Base-by-base conservation (phyloP, 2,888 invertebrate species). In the Chorisops tibialis region DNA sequence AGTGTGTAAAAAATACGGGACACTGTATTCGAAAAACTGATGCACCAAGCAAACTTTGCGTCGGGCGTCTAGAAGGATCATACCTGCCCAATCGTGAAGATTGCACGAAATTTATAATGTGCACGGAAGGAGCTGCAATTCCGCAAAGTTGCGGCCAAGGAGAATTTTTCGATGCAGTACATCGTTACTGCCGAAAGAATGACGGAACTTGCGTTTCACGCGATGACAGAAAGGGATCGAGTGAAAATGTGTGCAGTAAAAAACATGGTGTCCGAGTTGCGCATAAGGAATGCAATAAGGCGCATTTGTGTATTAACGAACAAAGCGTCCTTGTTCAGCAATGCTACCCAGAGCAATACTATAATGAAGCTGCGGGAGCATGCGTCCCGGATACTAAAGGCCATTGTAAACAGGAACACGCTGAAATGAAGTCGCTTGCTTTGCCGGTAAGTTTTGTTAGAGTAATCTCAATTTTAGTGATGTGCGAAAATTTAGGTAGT, bases 161-260 rank as follows among this genome's bases (percentile, higher is more conserved):
- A 0, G 75, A 75, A 43, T 74, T 75, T 61, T 76, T 70, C 39
- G 76, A 76, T 50, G 72, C 73, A 14, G 65, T 76, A 0, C 59
- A 76, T 1, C 72, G 73, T n/a, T 72, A 76, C 22, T 76, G 76
- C 38, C 71, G 76, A 1, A 75, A 75, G 65, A 76, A 71, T 37
- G 76, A 76, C 63, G 76, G 76, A 30, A 76, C 76, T 9, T 76
- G 76, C 22, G 65, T 73, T n/a, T 62, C 75, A 62, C 75, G 75
- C 52, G 75, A 75, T 60, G 75, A 75, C 1, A 71, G 71, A 6
- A 73, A 72, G 1, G 76, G 75, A 3, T 70, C 71, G 11, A 16
- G 16, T 30, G 11, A 12, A 9, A 45, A 56, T 18, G 43, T 11
- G 2, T 76, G 76, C 56, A 75, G 69, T 48, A 72, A 72, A 3